A percentile compares a stretch with the other conserved stretches of the same genome.
These are phyloP conservation scores for Eupristina koningsbergeri DNA, from an alignment of 1,140 invertebrate genomes.

Conservation along the genomic window DNA sequence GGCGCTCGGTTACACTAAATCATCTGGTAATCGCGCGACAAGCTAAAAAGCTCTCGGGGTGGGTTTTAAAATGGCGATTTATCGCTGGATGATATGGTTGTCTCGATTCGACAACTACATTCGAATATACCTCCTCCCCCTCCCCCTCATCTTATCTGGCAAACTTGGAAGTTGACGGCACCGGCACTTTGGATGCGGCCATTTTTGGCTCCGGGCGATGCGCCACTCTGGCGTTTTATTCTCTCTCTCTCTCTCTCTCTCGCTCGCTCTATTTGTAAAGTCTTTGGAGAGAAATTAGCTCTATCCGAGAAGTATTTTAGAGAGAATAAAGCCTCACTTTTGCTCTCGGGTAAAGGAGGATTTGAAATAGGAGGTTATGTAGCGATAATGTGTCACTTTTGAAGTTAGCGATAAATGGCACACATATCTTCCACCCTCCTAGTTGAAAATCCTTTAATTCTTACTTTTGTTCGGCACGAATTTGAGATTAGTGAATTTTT, in stretches of 20 bases:
- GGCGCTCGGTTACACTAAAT: conserved; percentile 42
- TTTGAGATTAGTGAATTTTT: background rate
- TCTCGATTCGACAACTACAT: conserved; percentile 45
- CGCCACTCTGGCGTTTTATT: conserved; percentile 8
- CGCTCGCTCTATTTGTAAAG: background rate
- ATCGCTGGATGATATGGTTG: conserved; percentile 42
- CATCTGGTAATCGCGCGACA: conserved; percentile 51
- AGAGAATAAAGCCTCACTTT: background rate
- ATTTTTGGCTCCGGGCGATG: conserved; percentile 1
- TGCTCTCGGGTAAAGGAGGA: background rate
- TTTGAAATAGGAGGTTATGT: background rate
- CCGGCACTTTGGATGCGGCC: background rate
- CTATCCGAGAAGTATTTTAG: background rate
- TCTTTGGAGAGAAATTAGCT: conserved; percentile 27
- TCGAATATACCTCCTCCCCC: conserved; percentile 38
- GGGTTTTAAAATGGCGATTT: conserved; percentile 48
- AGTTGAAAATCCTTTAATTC: background rate
- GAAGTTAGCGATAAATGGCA: background rate
- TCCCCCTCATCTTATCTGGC: conserved; percentile 3
- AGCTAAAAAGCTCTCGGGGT: conserved; percentile 49
- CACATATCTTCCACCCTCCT: background rate
- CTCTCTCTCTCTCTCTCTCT: background rate
- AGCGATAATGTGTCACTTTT: background rate
- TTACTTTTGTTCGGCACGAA: background rate
- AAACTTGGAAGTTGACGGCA: background rate